A percentile compares a stretch with the other conserved stretches of the same genome.
These are phyloP conservation scores for Calephelis virginiensis DNA, from an alignment of 1,140 invertebrate species.

Conservation along the genomic window DNA sequence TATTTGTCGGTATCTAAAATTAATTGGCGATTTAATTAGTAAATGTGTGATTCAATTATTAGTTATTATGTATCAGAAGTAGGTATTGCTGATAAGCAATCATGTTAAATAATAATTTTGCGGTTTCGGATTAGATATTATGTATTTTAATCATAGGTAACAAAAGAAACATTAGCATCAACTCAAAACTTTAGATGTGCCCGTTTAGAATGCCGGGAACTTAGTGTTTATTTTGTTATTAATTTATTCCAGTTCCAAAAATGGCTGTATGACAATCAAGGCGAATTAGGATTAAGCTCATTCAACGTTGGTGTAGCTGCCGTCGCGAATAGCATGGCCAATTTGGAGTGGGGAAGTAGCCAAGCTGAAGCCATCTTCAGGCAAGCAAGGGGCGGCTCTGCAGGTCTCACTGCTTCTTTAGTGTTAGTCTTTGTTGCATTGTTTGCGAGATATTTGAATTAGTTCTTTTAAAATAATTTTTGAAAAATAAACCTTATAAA, in stretches of 20 bases:
- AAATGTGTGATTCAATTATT: too few species aligned
- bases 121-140: too few species aligned
- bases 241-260: constrained; percentile 55
- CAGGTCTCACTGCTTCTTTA: constrained; percentile 39
- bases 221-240: not conserved
- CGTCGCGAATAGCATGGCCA: constrained; percentile 40
- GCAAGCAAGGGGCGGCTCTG: constrained; percentile 33
- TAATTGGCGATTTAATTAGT: too few species aligned
- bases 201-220: not conserved
- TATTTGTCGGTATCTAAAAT: too few species aligned
- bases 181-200: too few species aligned
- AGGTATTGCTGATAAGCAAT: too few species aligned
- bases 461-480: not conserved
- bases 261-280: constrained; percentile 53
- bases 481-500: too few species aligned
- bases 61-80: too few species aligned
- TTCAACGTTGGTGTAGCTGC: constrained; percentile 41
- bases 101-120: too few species aligned
- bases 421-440: constrained; percentile 42
- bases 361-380: constrained; percentile 40
- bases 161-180: too few species aligned
- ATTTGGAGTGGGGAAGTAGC: constrained; percentile 54
- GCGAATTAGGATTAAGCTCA: constrained; percentile 31
- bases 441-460: constrained; percentile 27
- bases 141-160: too few species aligned